Evolutionary conservation across 2,113 vertebrate genomes (phyloP).

Genomic region (Coptodon bakossiorum): DNA sequence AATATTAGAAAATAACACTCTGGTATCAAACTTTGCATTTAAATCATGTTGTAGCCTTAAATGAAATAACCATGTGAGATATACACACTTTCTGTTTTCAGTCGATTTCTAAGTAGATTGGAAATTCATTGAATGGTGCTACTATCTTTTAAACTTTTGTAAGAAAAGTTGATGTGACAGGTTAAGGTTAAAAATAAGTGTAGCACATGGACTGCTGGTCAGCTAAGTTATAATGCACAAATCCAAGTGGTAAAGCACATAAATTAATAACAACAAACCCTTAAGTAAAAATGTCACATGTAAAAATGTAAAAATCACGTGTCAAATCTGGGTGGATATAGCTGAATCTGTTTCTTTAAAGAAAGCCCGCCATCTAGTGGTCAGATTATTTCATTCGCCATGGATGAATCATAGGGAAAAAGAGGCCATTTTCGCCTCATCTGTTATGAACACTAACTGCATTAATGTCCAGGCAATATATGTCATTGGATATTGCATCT

Average conservation of each 20-base stretch:
- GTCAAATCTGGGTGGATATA: not conserved
- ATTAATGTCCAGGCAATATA: not conserved
- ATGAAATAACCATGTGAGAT: not conserved
- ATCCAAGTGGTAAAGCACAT: not conserved
- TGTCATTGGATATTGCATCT: not conserved
- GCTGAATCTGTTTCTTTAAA: not conserved
- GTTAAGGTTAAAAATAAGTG: not conserved
- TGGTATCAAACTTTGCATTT: not conserved
- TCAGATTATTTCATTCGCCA: not conserved
- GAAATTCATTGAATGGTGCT: not conserved
- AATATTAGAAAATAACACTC: not conserved
- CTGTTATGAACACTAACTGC: not conserved
- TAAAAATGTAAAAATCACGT: not conserved
- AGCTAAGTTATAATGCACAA: not conserved
- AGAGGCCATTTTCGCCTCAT: not conserved
- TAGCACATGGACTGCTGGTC: not conserved
- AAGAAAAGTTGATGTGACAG: not conserved
- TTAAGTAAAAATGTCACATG: not conserved
- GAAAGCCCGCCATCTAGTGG: slow-evolving; percentile 50
- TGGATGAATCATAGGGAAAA: not conserved
- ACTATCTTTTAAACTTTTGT: not conserved
- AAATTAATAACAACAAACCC: not conserved
- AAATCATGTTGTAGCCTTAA: not conserved
- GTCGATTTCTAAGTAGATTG: not conserved
- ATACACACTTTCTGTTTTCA: not conserved